A percentile compares a stretch with the other conserved stretches of the same genome.
Evolutionary conservation across 2,113 vertebrate species (phyloP).

Genomic region (Sprattus sprattus): DNA sequence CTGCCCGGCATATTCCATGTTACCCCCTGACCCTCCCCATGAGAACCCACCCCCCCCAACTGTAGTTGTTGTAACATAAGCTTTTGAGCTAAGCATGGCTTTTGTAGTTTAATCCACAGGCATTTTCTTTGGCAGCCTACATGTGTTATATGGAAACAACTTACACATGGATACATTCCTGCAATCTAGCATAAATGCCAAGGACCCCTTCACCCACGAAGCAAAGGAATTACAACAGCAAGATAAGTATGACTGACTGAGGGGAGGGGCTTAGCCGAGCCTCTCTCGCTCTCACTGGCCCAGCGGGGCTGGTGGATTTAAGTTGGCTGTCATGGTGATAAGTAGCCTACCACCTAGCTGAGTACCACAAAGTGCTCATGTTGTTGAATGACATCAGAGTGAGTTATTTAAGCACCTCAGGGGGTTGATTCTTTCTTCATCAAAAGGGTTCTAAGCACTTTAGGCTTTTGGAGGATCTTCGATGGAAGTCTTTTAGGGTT

Average conservation of each 20-base stretch:
- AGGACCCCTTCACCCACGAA: neutral
- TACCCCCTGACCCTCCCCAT: neutral
- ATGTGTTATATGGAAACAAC: neutral
- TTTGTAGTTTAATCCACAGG: neutral
- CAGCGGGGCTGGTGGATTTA: too few species aligned
- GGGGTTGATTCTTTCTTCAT: too few species aligned
- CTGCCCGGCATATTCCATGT: too few species aligned
- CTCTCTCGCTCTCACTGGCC: too few species aligned
- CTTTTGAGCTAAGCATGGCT: neutral
- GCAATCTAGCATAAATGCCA: neutral
- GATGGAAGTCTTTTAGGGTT: too few species aligned
- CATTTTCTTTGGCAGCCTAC: neutral
- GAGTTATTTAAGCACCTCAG: too few species aligned
- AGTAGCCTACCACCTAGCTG: too few species aligned
- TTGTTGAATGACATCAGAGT: too few species aligned
- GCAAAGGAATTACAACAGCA: neutral
- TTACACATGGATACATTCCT: neutral
- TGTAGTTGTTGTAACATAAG: neutral
- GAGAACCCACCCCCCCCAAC: neutral
- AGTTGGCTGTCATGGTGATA: too few species aligned
- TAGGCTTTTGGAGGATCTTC: too few species aligned
- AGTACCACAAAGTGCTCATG: too few species aligned
- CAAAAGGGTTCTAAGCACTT: too few species aligned
- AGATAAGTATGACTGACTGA: neutral
- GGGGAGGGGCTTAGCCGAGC: neutral